Base-by-base conservation (phyloP, 2,888 invertebrate genomes). In the Pyralis farinalis region DNA sequence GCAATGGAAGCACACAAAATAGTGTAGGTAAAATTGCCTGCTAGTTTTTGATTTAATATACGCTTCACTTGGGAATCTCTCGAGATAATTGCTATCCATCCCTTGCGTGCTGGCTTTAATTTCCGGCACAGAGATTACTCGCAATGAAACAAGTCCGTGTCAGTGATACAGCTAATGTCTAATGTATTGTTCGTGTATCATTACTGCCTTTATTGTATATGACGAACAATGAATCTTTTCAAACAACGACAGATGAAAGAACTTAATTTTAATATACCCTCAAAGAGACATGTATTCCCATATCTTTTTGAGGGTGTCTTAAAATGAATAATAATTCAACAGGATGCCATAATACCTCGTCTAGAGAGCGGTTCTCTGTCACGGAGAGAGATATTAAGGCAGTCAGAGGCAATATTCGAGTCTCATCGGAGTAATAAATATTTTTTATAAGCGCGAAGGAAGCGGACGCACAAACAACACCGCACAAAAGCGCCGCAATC, bases 401-500 rank as follows among this genome's bases (percentile, higher is more conserved):
- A 47, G 56, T 48, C 49, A 51, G 53, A 63, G 69, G 69, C 62
- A 66, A 70, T 72, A 65, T 71, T 68, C 62, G 55, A 51, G 63
- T 73, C 71, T 65, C 58, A 56, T 60, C 53, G 59, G 70, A 60
- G 63, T 62, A 63, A 69, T 76, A 73, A 73, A 76, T 73, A 71
- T 73, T 66, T 75, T 74, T 76, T 65, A 71, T 70, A 72, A 68
- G 63, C 64, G 59, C 52, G 58, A 58, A 73, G 65, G 64, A 70
- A 72, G 63, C 66, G 66, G 62, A 63, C 67, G 63, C 72, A 66
- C 72, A 73, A 76, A 76, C 72, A 73, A 67, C 63, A 64, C 60
- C 68, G 68, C 72, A 77, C 76, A 82, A 80, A 80, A 75, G 76
- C 76, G 72, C 61, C 72, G 76, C 82, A 81, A 82, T 85, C 81